phyloP scores from a whole-genome alignment of 2,113 vertebrate species.

The Crotalus tigris region DNA sequence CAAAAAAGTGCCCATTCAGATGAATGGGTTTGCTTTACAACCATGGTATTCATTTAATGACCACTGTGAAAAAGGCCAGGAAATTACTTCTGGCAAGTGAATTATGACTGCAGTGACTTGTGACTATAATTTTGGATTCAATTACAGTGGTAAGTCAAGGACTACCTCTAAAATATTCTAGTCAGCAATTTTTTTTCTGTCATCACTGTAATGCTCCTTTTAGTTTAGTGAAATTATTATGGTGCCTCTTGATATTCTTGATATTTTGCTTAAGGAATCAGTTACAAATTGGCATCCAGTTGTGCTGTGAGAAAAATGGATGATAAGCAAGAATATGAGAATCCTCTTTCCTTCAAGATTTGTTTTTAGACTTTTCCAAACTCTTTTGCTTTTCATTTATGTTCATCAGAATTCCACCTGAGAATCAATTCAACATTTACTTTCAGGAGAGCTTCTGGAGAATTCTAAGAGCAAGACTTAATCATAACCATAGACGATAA shows the following conservation, averaged over 20 bases:
- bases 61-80: too few relatives aligned
- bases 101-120: too few relatives aligned
- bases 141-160: too few relatives aligned
- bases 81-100: too few relatives aligned
- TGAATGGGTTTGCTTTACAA: too few relatives aligned
- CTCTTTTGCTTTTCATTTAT: not conserved
- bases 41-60: too few relatives aligned
- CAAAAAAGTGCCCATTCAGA: too few relatives aligned
- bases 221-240: not conserved
- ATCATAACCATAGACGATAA: conserved; percentile 34
- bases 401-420: not conserved
- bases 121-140: too few relatives aligned
- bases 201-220: not conserved
- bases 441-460: not conserved
- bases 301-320: not conserved
- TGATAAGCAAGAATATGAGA: not conserved
- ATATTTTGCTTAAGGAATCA: not conserved
- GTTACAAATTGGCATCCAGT: not conserved
- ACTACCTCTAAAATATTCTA: not conserved
- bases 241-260: not conserved
- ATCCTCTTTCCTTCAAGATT: not conserved
- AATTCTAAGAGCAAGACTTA: not conserved
- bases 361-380: not conserved
- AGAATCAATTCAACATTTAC: not conserved
- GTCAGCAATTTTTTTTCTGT: not conserved